Evolutionary conservation across 2,888 invertebrate species (phyloP).

Genomic region (Agriopis leucophaearia): DNA sequence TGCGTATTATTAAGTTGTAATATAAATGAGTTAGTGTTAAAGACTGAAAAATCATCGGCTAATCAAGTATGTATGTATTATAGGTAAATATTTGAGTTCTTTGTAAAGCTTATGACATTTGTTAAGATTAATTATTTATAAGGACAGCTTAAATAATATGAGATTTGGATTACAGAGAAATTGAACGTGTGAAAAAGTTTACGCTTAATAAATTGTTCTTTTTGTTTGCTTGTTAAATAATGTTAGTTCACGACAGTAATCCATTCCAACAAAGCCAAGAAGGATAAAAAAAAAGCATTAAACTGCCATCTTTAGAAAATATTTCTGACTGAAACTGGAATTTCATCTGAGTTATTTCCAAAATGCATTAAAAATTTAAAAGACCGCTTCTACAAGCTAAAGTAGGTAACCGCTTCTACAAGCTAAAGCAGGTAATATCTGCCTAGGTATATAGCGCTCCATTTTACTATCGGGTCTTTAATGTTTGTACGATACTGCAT

Average conservation of each 20-base stretch:
- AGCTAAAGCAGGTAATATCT: conserved; percentile 23
- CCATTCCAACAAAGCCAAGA: too few species aligned
- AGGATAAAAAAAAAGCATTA: not conserved
- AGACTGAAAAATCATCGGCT: conserved; percentile 12
- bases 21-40: conserved; percentile 19
- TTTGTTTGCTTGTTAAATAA: too few species aligned
- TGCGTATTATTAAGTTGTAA: conserved; percentile 8
- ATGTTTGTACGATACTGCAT: conserved; percentile 19
- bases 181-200: not conserved
- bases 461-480: conserved; percentile 26
- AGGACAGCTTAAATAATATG: too few species aligned
- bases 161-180: too few species aligned
- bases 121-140: not conserved
- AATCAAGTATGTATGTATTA: conserved; percentile 30
- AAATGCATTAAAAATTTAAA: conserved; percentile 40
- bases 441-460: conserved; percentile 27
- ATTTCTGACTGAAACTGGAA: conserved; percentile 16
- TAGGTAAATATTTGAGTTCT: not conserved
- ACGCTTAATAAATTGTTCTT: not conserved
- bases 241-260: too few species aligned
- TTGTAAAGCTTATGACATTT: not conserved
- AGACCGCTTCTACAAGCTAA: conserved; percentile 23
- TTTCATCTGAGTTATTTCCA: conserved; percentile 18
- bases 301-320: not conserved
- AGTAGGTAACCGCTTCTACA: conserved; percentile 27